These are phyloP conservation scores for Poeciliopsis retropinna DNA, from an alignment of 2,113 vertebrate genomes.

Conservation along the genomic window DNA sequence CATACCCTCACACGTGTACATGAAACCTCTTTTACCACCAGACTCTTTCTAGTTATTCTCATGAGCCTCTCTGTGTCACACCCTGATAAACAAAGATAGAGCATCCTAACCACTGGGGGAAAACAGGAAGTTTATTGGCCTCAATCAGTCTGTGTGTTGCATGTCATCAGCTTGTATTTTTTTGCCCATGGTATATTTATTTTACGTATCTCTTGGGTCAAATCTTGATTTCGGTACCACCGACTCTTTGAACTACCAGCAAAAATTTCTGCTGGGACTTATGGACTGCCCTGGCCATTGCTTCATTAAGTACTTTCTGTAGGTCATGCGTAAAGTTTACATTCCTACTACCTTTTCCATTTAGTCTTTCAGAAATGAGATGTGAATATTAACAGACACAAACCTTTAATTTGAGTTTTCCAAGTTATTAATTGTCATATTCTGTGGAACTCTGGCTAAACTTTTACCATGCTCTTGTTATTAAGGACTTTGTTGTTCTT, in stretches of 20 bases:
- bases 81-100: conserved; percentile 63
- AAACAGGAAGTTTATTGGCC: conserved; percentile 60
- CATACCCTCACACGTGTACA: background rate
- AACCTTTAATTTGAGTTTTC: background rate
- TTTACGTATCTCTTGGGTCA: conserved; percentile 18
- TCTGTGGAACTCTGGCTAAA: background rate
- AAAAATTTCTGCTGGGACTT: background rate
- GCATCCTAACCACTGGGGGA: conserved; percentile 46
- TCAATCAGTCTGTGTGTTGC: conserved; percentile 31
- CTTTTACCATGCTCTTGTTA: background rate
- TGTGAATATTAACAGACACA: background rate
- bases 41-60: conserved; percentile 29
- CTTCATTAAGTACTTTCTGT: background rate
- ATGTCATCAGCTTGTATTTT: conserved; percentile 23
- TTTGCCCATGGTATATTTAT: conserved; percentile 34
- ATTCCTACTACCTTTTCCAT: background rate
- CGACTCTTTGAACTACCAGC: conserved; percentile 35
- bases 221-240: conserved; percentile 20
- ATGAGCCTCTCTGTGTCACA: conserved; percentile 28
- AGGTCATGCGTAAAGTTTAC: background rate
- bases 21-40: background rate
- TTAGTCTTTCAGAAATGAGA: background rate
- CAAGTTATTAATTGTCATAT: background rate
- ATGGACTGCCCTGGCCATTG: background rate
- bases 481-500: background rate